Percentiles rank a stretch among this genome's conserved stretches.
Conservation (phyloP, 2,113 vertebrate genomes). For the Caloenas nicobarica region DNA sequence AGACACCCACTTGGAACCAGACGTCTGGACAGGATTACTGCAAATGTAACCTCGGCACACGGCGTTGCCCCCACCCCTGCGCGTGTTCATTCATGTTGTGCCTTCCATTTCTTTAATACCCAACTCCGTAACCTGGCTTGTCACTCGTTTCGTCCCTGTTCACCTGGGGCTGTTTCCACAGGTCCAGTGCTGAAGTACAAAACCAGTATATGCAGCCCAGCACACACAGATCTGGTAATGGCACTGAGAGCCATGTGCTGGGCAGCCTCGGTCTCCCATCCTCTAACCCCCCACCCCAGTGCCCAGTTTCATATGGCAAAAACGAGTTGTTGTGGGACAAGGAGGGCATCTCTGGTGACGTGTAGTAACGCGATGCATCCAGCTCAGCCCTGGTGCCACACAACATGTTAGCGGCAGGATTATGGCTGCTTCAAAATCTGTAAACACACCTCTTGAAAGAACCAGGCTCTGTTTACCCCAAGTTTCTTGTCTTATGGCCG, state of each 20-base stretch:
- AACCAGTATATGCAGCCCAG: neutral
- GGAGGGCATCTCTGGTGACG: accelerated
- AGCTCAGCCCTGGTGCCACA: neutral
- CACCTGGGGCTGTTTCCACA: neutral
- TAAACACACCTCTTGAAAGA: neutral
- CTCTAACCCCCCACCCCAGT: neutral
- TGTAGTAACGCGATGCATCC: neutral
- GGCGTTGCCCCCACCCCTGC: neutral
- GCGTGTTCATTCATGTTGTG: neutral
- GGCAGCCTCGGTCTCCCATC: neutral
- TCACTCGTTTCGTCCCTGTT: neutral
- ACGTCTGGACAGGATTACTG: slow-evolving; percentile 86
- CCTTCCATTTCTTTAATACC: neutral
- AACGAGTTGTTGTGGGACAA: neutral
- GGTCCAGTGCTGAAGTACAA: neutral
- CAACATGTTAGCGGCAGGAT: neutral
- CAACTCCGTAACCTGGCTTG: neutral
- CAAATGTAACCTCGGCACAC: slow-evolving; percentile 80
- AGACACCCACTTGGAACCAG: slow-evolving; percentile 86
- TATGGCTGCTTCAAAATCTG: neutral
- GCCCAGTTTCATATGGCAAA: neutral
- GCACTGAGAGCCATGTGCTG: neutral
- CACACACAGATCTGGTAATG: neutral
- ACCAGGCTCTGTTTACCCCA: neutral
- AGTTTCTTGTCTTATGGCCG: neutral